Conservation (phyloP, 2,797 vertebrate species). For the Loris lydekkerianus region DNA sequence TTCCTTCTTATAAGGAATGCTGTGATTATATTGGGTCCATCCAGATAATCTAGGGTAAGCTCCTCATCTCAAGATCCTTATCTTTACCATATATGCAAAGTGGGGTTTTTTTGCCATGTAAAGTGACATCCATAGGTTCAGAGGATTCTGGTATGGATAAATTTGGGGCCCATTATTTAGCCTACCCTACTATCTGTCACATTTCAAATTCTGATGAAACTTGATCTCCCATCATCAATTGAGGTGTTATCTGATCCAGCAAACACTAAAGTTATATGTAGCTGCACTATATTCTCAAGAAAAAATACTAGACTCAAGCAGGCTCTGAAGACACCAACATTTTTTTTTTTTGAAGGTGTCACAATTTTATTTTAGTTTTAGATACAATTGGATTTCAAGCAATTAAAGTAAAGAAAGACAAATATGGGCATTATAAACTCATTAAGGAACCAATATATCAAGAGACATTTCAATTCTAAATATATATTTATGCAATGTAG, state of each 20-base stretch:
- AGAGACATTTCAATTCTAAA: too few relatives aligned
- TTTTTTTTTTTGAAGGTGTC: neutral
- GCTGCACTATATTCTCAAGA: neutral
- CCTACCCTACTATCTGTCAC: neutral
- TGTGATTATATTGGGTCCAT: neutral
- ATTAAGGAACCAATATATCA: too few relatives aligned
- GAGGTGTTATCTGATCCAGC: neutral
- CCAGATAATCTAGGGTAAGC: neutral
- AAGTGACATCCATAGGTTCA: neutral
- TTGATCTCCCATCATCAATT: neutral
- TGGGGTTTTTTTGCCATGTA: neutral
- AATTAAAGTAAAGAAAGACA: too few relatives aligned
- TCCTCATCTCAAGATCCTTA: conserved; percentile 29
- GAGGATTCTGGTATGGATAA: neutral
- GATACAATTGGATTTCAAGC: too few relatives aligned
- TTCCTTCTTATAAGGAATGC: neutral
- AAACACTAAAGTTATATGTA: conserved; percentile 39
- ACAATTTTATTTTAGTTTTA: too few relatives aligned
- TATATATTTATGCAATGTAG: too few relatives aligned
- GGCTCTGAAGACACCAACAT: neutral
- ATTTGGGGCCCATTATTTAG: neutral
- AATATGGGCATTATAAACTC: too few relatives aligned
- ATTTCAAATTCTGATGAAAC: neutral
- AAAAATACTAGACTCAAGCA: neutral
- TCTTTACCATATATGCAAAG: neutral